phyloP scores from a whole-genome alignment of 2,113 vertebrate species.

The western clawed frog (Xenopus tropicalis) region DNA sequence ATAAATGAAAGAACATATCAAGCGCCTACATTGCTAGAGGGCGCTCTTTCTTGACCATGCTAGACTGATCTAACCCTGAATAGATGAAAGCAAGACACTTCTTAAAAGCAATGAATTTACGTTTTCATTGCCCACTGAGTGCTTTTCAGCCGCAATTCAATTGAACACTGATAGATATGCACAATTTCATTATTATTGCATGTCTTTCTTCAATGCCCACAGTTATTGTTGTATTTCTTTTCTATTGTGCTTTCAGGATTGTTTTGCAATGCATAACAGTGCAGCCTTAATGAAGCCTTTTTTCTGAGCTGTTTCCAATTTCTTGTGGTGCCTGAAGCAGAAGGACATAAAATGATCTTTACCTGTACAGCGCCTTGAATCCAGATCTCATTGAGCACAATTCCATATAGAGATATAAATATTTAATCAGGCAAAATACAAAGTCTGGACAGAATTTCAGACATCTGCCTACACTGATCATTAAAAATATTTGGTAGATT shows the following conservation, averaged over 20 bases:
- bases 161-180: neutral
- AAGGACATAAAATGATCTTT: slow-evolving; percentile 13
- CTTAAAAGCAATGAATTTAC: too few relatives aligned
- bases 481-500: slow-evolving; percentile 2
- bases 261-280: slow-evolving; percentile 15
- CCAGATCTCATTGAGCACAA: slow-evolving; percentile 8
- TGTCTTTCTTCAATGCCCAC: neutral
- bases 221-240: slow-evolving; percentile 3
- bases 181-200: neutral
- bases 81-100: too few relatives aligned
- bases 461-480: slow-evolving; percentile 6
- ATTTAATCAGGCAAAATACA: slow-evolving; percentile 14
- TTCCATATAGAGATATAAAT: slow-evolving; percentile 6
- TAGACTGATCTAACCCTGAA: too few relatives aligned
- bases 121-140: too few relatives aligned
- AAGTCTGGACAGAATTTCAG: slow-evolving; percentile 2
- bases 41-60: too few relatives aligned
- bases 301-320: neutral
- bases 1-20: too few relatives aligned
- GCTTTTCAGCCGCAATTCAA: neutral
- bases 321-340: slow-evolving; percentile 2
- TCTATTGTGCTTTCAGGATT: slow-evolving; percentile 3
- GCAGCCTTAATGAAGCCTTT: neutral
- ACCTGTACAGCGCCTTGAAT: slow-evolving; percentile 8
- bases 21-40: too few relatives aligned